These are phyloP conservation scores for Corbicula japonica DNA, from an alignment of 2,888 invertebrate genomes.

Conservation along the genomic window DNA sequence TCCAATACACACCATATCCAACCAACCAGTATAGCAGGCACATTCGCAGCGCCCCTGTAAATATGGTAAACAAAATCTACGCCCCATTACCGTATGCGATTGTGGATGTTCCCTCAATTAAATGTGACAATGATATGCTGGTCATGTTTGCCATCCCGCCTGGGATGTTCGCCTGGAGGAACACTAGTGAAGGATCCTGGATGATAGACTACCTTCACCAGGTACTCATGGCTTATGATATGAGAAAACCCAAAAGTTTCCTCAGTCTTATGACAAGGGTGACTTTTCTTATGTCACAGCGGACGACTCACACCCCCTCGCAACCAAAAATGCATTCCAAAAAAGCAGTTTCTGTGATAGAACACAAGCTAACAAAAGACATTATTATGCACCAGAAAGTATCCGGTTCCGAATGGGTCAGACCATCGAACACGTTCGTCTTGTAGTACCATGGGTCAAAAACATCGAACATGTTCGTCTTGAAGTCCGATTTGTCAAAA, in stretches of 20 bases:
- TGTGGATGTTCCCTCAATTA: constrained; percentile 48
- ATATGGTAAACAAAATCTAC: neutral
- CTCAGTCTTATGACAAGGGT: constrained; percentile 54
- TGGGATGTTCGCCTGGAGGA: constrained; percentile 61
- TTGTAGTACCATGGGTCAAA: too few species aligned
- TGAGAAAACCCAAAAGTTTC: constrained; percentile 40
- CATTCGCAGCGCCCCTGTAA: neutral
- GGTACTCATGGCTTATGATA: constrained; percentile 50
- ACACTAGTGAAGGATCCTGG: constrained; percentile 57
- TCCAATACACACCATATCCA: neutral
- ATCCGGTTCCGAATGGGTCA: constrained; percentile 15
- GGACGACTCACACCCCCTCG: constrained; percentile 51
- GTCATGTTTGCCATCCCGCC: constrained; percentile 65
- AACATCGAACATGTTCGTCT: too few species aligned
- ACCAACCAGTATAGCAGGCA: neutral
- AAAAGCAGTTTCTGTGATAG: constrained; percentile 60
- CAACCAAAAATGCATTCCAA: constrained; percentile 28
- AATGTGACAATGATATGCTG: constrained; percentile 60
- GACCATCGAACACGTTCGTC: too few species aligned
- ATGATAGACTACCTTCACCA: constrained; percentile 61
- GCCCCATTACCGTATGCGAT: constrained; percentile 25
- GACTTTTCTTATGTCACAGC: constrained; percentile 33
- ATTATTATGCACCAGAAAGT: constrained; percentile 50
- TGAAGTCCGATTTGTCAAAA: too few species aligned
- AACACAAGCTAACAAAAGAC: constrained; percentile 59